Conservation (phyloP, 2,888 invertebrate species). For the Aelia acuminata region DNA sequence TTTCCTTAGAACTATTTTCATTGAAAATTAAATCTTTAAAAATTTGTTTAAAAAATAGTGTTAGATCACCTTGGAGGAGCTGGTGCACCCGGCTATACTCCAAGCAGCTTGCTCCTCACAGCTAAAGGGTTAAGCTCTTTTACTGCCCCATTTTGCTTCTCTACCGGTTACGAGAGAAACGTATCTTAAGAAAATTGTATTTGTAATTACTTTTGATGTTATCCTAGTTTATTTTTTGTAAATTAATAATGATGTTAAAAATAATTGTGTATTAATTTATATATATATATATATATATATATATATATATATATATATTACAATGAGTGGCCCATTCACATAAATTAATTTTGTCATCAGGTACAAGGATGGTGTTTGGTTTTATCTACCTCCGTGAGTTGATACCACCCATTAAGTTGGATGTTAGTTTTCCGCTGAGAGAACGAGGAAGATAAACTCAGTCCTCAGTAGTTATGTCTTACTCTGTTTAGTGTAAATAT, state of each 20-base stretch:
- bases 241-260: neutral
- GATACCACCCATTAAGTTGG: constrained; percentile 41
- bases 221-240: neutral
- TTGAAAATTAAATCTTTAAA: too few relatives aligned
- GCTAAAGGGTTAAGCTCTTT: too few relatives aligned
- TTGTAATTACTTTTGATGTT: neutral
- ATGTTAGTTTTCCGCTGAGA: constrained; percentile 34
- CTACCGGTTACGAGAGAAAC: too few relatives aligned
- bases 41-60: too few relatives aligned
- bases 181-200: too few relatives aligned
- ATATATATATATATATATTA: too few relatives aligned
- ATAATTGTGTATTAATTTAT: neutral
- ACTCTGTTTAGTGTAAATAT: constrained; percentile 58
- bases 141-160: too few relatives aligned
- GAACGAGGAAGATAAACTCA: constrained; percentile 46
- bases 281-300: too few relatives aligned
- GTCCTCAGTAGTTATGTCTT: constrained; percentile 38
- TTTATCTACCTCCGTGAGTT: constrained; percentile 54
- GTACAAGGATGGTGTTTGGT: constrained; percentile 52
- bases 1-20: too few relatives aligned
- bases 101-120: too few relatives aligned
- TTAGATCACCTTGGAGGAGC: too few relatives aligned
- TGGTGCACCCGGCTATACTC: too few relatives aligned
- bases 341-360: constrained; percentile 43
- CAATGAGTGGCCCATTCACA: neutral